Evolutionary conservation across 2,113 vertebrate genomes (phyloP).

Genomic region (Lontra canadensis): DNA sequence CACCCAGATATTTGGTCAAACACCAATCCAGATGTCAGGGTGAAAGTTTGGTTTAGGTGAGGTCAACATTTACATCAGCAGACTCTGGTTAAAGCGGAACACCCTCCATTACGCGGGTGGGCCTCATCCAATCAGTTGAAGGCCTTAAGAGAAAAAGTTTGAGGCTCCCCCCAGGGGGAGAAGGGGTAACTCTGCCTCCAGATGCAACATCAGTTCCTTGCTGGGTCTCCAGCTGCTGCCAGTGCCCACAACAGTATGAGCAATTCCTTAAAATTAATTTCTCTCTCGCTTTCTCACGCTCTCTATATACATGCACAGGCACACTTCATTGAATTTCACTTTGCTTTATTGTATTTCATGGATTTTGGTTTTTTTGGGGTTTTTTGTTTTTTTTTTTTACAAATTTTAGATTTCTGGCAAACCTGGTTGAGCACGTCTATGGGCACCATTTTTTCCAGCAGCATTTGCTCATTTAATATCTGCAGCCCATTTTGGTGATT

Average conservation of each 20-base stretch:
- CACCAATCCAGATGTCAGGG: neutral
- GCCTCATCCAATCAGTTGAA: neutral
- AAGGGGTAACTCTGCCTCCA: neutral
- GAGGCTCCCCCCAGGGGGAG: neutral
- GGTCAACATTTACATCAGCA: neutral
- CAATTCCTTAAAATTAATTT: neutral
- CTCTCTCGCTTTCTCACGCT: neutral
- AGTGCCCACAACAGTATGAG: neutral
- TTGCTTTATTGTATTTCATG: neutral
- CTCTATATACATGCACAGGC: neutral
- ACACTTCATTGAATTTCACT: neutral
- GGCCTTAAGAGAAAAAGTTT: neutral
- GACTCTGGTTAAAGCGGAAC: neutral
- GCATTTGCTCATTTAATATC: neutral
- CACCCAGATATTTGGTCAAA: neutral
- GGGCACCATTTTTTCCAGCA: neutral
- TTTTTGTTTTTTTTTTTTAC: neutral
- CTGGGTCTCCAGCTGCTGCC: no score
- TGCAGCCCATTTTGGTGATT: neutral
- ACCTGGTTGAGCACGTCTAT: neutral
- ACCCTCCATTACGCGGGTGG: neutral
- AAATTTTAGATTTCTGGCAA: neutral
- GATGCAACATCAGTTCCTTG: neutral
- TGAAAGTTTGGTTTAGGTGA: neutral
- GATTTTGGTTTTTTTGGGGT: neutral